A percentile compares a stretch with the other conserved stretches of the same genome.
Evolutionary conservation across 2,797 vertebrate genomes (phyloP).

Genomic region (Nannoperca obscura): DNA sequence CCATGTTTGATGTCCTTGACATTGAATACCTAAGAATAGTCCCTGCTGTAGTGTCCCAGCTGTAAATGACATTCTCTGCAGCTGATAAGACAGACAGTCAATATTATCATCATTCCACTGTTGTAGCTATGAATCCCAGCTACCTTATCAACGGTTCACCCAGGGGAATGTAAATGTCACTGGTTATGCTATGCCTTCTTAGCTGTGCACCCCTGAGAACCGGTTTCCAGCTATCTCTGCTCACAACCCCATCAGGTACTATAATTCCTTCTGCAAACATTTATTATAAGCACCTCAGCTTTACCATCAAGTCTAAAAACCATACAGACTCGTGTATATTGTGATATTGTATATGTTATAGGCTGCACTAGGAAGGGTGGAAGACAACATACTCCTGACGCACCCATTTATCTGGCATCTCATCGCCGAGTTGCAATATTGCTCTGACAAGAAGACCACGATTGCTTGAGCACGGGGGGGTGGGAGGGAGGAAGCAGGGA

Average conservation of each 20-base stretch:
- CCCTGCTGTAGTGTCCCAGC: neutral
- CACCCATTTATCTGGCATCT: slow-evolving; percentile 68
- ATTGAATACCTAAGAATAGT: slow-evolving; percentile 34
- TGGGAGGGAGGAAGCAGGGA: too few relatives aligned
- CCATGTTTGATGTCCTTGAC: slow-evolving; percentile 59
- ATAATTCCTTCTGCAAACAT: slow-evolving; percentile 42
- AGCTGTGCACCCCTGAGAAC: slow-evolving; percentile 16
- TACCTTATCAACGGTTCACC: slow-evolving; percentile 41
- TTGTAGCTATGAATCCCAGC: slow-evolving; percentile 24
- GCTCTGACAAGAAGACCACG: slow-evolving; percentile 49
- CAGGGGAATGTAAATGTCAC: slow-evolving; percentile 57
- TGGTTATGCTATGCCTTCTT: slow-evolving; percentile 18
- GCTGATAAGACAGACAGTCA: slow-evolving; percentile 46
- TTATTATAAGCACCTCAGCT: slow-evolving; percentile 52
- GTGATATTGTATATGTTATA: slow-evolving; percentile 1
- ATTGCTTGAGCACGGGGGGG: slow-evolving; percentile 46
- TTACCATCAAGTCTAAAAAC: slow-evolving; percentile 26
- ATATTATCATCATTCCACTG: slow-evolving; percentile 40
- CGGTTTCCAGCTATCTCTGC: slow-evolving; percentile 16
- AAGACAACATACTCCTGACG: slow-evolving; percentile 54
- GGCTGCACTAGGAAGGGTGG: slow-evolving; percentile 18
- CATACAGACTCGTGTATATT: neutral
- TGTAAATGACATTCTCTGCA: slow-evolving; percentile 37
- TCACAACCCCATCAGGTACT: neutral
- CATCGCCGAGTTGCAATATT: slow-evolving; percentile 62